phyloP scores from a whole-genome alignment of 2,797 vertebrate genomes.

The Tokudaia tokunoshimensis region DNA sequence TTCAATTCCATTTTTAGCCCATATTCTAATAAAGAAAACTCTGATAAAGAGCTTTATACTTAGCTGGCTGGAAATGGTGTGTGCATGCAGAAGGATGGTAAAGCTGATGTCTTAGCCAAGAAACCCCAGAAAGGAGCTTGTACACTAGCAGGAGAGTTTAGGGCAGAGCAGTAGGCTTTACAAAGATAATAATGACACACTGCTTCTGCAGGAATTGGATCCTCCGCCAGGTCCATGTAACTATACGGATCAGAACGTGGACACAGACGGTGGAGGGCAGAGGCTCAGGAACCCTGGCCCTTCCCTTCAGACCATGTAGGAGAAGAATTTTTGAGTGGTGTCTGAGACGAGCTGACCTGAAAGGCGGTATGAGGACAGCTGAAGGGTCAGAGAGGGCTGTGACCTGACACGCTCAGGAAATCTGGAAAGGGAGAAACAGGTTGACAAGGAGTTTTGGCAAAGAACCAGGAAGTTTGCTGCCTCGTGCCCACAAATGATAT shows the following conservation, averaged over 20 bases:
- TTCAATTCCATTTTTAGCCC: not conserved
- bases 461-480: not conserved
- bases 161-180: not conserved
- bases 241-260: not conserved
- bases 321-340: not conserved
- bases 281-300: fast-evolving
- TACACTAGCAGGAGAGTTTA: not conserved
- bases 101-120: not conserved
- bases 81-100: not conserved
- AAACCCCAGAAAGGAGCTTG: not conserved
- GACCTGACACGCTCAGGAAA: not conserved
- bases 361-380: not conserved
- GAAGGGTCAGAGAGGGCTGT: not conserved
- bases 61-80: not conserved
- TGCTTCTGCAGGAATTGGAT: not conserved
- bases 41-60: not conserved
- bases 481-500: not conserved
- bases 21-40: constrained; percentile 7
- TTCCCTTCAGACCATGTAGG: not conserved
- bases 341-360: not conserved
- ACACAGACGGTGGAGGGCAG: too few species aligned
- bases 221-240: not conserved
- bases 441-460: not conserved
- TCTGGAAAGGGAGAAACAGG: not conserved
- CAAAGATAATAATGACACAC: not conserved